Base-by-base conservation (phyloP, 2,888 invertebrate species). In the Thera britannica region DNA sequence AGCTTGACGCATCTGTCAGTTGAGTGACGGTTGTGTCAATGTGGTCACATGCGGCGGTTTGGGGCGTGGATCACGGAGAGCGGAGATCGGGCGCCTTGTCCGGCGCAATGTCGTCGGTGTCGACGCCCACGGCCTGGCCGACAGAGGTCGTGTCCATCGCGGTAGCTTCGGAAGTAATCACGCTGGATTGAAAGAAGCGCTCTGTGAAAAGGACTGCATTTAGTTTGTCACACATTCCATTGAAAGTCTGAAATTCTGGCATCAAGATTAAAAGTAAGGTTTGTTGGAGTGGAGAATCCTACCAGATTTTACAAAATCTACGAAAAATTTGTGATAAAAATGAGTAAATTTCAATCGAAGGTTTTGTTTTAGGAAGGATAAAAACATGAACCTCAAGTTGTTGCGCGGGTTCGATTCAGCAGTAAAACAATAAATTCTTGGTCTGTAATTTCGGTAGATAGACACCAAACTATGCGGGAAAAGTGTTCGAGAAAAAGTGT, bases 151-250 rank as follows among this genome's bases (percentile, higher is more conserved):
- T 94, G 85, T 94, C 94, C 93, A 94, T 94, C 54, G 95, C 95
- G 23, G 94, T 89, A 65, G 94, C 90, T 72, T 95, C 95, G 1
- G 94, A 90, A 52, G 94, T 94, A 65, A 94, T 93, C 79, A 94
- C 94, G 79, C 92, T 94, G 54, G 95, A 94, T 90, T 95, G 95
- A 88, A 95, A 95, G 91, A 95, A 95, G 67, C 95, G 94, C 84
- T 95, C 95, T 93, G 95, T 69, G 57, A 72, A 78, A 38, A 71
- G 68, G 71, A 77, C 75, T 72, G 68, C 69, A 74, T 73, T 78
- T 72, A 76, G 74, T 71, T 72, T 67, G 72, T 62, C 68, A 72
- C 62, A 65, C 63, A 48, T 69, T 63, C 51, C 54, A 4, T 61
- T 34, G 23, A 56, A 62, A 58, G 41, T 54, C n/a, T 62, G 44